phyloP scores from a whole-genome alignment of 2,888 invertebrate species.

The Drosophila hamatofila region DNA sequence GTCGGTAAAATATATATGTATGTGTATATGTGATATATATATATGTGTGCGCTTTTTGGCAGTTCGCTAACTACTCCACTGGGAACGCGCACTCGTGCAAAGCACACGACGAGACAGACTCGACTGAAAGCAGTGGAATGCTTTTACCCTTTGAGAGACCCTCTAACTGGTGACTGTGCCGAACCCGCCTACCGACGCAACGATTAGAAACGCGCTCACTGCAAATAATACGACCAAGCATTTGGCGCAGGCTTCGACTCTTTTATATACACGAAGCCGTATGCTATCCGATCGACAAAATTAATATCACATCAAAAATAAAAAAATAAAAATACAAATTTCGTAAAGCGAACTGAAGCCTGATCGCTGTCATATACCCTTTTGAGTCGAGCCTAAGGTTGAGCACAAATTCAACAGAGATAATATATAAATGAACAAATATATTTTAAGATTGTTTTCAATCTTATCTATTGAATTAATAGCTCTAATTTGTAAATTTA shows the following conservation, averaged over 20 bases:
- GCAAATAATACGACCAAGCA: slow-evolving; percentile 25
- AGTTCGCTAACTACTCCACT: slow-evolving; percentile 3
- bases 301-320: slow-evolving; percentile 16
- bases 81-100: slow-evolving; percentile 39
- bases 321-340: not conserved
- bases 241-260: slow-evolving; percentile 39
- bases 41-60: not conserved
- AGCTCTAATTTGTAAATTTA: no score
- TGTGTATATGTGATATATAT: not conserved
- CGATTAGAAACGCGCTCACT: slow-evolving; percentile 40
- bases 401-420: not conserved
- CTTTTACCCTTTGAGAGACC: slow-evolving; percentile 53
- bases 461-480: no score
- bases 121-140: slow-evolving; percentile 44
- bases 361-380: slow-evolving; percentile 23
- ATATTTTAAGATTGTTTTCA: no score
- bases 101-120: slow-evolving; percentile 40
- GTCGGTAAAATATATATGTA: slow-evolving; percentile 7
- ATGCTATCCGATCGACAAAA: slow-evolving; percentile 29
- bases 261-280: slow-evolving; percentile 53
- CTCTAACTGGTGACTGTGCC: slow-evolving; percentile 9
- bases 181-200: slow-evolving; percentile 32
- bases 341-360: not conserved
- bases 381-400: not conserved
- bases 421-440: no score